Conservation (phyloP, 1,140 invertebrate species). For the Drosophila santomea region DNA sequence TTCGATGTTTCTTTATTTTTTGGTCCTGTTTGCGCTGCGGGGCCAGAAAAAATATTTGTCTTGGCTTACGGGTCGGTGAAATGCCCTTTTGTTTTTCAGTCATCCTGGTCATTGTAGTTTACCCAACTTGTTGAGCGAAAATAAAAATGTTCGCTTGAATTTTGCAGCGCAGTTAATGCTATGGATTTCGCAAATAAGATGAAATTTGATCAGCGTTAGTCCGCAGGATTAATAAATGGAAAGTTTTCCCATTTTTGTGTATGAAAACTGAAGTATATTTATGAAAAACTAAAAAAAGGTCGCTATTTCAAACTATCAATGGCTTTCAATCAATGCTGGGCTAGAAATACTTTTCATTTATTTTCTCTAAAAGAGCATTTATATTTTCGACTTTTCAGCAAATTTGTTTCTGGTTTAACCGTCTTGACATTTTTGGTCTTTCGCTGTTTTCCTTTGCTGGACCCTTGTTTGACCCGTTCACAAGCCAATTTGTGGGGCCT, state of each 20-base stretch:
- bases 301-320: no score
- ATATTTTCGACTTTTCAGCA: neutral
- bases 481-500: conserved; percentile 53
- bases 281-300: no score
- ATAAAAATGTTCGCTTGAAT: neutral
- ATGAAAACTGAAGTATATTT: no score
- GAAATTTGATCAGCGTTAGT: neutral
- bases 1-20: neutral
- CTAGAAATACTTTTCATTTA: neutral
- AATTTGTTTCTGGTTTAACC: neutral
- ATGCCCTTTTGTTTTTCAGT: conserved; percentile 12
- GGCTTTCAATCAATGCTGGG: no score
- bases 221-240: neutral
- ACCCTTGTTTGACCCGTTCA: conserved; percentile 26
- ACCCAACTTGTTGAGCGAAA: neutral
- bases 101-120: conserved; percentile 8
- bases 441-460: conserved; percentile 7
- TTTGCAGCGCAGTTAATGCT: conserved; percentile 5
- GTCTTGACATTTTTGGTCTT: conserved; percentile 15
- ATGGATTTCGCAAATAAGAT: neutral
- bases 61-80: conserved; percentile 20
- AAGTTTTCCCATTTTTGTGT: neutral
- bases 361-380: neutral
- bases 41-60: conserved; percentile 43
- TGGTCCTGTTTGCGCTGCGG: conserved; percentile 31